Percentiles rank a stretch among this genome's conserved stretches.
phyloP scores from a whole-genome alignment of 2,113 vertebrate genomes.

The Misgurnus anguillicaudatus region DNA sequence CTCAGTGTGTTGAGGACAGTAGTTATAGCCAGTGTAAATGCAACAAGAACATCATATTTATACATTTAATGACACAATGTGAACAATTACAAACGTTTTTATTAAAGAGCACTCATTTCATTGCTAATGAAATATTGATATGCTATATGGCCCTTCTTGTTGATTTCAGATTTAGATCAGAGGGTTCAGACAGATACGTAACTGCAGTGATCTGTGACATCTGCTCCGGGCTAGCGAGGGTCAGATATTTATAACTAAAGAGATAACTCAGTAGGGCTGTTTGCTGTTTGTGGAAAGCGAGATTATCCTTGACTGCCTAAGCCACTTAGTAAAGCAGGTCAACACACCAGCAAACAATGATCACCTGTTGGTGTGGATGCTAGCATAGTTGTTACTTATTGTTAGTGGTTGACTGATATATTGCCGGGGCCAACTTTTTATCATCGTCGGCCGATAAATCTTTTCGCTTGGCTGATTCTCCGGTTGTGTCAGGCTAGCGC shows the following conservation, averaged over 20 bases:
- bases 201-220: conserved; percentile 3
- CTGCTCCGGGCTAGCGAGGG: conserved; percentile 10
- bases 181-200: background rate
- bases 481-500: no score
- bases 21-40: no score
- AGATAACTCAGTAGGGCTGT: conserved; percentile 19
- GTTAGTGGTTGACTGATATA: background rate
- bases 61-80: no score
- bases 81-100: no score
- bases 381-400: background rate
- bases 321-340: conserved; percentile 39
- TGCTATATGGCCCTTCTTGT: background rate
- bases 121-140: no score
- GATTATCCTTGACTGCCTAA: conserved; percentile 38
- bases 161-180: conserved; percentile 1
- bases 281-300: background rate
- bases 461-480: no score
- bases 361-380: background rate
- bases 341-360: background rate
- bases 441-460: no score
- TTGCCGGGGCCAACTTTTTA: no score
- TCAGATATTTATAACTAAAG: conserved; percentile 40
- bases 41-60: no score
- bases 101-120: no score
- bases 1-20: no score